A percentile compares a stretch with the other conserved stretches of the same genome.
phyloP scores from a whole-genome alignment of 1,140 invertebrate genomes.

The Sarcophaga peregrina region DNA sequence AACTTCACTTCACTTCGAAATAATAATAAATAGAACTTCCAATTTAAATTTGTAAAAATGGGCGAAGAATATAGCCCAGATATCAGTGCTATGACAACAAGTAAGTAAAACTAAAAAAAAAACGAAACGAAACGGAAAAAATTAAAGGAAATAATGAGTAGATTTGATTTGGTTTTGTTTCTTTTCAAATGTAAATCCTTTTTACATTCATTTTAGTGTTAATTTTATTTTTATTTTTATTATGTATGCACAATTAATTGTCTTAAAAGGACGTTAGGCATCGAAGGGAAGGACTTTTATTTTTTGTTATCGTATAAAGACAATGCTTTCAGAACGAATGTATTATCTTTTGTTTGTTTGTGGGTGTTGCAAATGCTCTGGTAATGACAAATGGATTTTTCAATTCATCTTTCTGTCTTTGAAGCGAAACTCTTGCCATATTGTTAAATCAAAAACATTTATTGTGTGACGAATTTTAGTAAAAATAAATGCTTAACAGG shows the following conservation, averaged over 20 bases:
- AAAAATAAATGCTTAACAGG: background rate
- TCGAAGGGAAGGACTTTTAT: too few species aligned
- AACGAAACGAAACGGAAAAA: too few species aligned
- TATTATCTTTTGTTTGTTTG: too few species aligned
- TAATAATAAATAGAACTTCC: background rate
- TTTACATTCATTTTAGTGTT: too few species aligned
- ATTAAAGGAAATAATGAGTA: too few species aligned
- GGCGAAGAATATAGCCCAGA: slow-evolving; percentile 64
- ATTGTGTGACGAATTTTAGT: too few species aligned
- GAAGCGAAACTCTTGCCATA: background rate
- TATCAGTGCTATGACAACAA: slow-evolving; percentile 63
- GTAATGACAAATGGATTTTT: background rate
- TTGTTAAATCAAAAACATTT: background rate
- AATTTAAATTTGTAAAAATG: slow-evolving; percentile 46
- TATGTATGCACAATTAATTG: too few species aligned
- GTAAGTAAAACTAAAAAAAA: slow-evolving; percentile 52
- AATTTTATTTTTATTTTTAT: too few species aligned
- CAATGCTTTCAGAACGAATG: too few species aligned
- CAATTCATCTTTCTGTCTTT: background rate
- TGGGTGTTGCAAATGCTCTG: background rate
- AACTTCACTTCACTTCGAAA: background rate
- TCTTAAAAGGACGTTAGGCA: too few species aligned
- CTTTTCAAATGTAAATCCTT: background rate
- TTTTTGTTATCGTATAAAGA: too few species aligned
- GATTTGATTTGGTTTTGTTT: background rate